Percentiles rank a stretch among this genome's conserved stretches.
phyloP scores from a whole-genome alignment of 2,888 invertebrate genomes.

The Quadroppia sp. region DNA sequence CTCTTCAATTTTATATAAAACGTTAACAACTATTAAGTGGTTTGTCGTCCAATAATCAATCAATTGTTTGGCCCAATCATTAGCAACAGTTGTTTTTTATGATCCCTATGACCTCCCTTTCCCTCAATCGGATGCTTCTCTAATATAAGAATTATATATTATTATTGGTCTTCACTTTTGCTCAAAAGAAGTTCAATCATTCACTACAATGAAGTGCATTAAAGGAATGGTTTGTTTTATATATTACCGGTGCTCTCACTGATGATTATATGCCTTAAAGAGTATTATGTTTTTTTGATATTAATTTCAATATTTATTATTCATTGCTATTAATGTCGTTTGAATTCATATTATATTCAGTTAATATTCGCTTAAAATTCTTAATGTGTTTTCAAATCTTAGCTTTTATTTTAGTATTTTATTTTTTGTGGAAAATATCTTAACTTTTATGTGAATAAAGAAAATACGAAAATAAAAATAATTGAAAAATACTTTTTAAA shows the following conservation, averaged over 20 bases:
- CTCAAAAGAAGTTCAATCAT: not conserved
- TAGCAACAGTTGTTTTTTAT: not conserved
- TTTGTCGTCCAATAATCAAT: not conserved
- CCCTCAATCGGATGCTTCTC: not conserved
- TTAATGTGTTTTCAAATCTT: not conserved
- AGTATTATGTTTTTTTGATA: not conserved
- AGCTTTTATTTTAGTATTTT: not conserved
- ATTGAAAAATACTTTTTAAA: too few relatives aligned
- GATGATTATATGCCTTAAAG: not conserved
- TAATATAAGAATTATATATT: not conserved
- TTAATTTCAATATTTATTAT: slow-evolving; percentile 1
- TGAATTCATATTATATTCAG: too few relatives aligned
- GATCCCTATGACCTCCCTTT: not conserved
- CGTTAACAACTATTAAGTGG: not conserved
- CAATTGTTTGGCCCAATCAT: not conserved
- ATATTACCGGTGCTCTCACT: not conserved
- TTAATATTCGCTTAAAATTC: not conserved
- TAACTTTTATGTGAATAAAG: not conserved
- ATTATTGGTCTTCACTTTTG: not conserved
- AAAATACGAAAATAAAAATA: too few relatives aligned
- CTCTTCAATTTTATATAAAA: not conserved
- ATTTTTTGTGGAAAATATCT: not conserved
- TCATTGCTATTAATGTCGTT: not conserved
- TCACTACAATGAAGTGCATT: not conserved
- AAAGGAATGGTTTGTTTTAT: not conserved